Conservation (phyloP, 2,113 vertebrate species). For the Corythoichthys intestinalis region DNA sequence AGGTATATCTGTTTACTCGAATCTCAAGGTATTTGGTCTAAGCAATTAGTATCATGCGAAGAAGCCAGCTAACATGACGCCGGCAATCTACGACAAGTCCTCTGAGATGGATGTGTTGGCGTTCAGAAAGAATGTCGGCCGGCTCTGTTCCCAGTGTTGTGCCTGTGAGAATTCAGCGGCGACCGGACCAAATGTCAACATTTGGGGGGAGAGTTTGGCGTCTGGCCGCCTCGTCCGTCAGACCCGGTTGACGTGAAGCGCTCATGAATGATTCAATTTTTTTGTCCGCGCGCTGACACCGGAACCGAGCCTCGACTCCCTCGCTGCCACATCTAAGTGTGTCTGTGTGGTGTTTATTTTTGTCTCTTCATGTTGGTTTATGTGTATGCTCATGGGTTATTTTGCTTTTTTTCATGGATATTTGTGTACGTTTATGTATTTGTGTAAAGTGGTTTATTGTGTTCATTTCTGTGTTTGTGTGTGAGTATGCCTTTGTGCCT, state of each 20-base stretch:
- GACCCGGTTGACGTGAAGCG: constrained; percentile 48
- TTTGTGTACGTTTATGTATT: no score
- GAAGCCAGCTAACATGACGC: neutral
- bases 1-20: no score
- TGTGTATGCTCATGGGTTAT: neutral
- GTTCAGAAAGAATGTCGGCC: neutral
- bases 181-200: constrained; percentile 31
- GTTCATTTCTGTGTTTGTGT: no score
- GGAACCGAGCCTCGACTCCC: constrained; percentile 26
- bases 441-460: no score
- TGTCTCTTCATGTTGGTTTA: neutral
- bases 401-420: neutral
- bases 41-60: neutral
- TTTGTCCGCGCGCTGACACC: constrained; percentile 26
- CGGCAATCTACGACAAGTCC: neutral
- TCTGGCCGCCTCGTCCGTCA: constrained; percentile 61
- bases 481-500: no score
- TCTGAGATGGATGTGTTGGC: neutral
- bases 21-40: neutral
- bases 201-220: constrained; percentile 45
- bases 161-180: constrained; percentile 16
- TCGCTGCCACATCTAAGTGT: constrained; percentile 4
- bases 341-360: constrained; percentile 3
- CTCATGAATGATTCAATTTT: constrained; percentile 65
- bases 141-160: neutral